phyloP scores from a whole-genome alignment of 2,797 vertebrate species.

The Darevskia nairensis region DNA sequence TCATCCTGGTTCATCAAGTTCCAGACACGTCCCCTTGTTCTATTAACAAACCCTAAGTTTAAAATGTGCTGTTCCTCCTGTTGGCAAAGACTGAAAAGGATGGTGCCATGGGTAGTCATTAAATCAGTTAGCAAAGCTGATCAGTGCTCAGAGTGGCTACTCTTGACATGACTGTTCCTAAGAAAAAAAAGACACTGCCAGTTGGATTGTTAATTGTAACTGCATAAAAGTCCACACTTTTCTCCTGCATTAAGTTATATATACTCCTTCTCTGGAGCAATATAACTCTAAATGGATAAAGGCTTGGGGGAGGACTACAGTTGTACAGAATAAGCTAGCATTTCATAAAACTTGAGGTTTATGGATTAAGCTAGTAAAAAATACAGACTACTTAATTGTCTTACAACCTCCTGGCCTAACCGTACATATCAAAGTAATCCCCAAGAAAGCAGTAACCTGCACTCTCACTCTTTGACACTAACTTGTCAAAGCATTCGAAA shows the following conservation, averaged over 20 bases:
- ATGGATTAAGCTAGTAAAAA: neutral
- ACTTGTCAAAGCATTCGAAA: neutral
- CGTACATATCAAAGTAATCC: neutral
- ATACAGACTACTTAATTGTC: neutral
- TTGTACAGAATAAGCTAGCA: too few species aligned
- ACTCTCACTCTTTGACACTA: neutral
- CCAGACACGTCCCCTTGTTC: neutral
- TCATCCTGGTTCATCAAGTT: conserved; percentile 4
- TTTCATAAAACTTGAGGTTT: neutral
- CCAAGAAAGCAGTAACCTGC: neutral
- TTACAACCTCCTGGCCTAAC: neutral
- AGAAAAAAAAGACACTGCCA: neutral
- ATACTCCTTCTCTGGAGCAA: neutral
- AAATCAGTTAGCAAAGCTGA: neutral
- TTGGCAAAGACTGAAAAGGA: neutral
- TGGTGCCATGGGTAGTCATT: neutral
- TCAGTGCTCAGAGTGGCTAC: neutral
- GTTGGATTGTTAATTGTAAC: neutral
- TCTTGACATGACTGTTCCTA: neutral
- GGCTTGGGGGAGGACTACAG: neutral
- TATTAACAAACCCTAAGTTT: conserved; percentile 7
- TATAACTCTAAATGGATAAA: neutral
- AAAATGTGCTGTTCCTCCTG: neutral
- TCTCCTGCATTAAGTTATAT: neutral
- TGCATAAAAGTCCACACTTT: neutral